Conservation (phyloP, 1,140 invertebrate species). For the Drosophila aff. region DNA sequence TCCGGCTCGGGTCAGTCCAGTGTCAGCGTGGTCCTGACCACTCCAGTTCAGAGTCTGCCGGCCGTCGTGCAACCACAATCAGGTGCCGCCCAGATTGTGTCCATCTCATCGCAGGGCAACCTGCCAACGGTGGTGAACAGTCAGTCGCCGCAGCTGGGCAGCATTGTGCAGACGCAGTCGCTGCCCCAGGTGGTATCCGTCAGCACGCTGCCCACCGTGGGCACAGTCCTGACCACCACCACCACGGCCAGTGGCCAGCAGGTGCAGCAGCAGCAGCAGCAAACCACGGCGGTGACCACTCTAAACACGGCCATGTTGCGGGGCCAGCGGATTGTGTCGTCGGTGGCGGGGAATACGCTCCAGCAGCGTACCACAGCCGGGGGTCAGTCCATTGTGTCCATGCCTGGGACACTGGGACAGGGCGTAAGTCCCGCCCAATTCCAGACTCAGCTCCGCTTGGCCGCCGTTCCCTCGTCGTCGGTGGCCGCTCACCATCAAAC, state of each 20-base stretch:
- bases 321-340: constrained; percentile 85
- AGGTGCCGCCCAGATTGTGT: constrained; percentile 78
- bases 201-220: constrained; percentile 72
- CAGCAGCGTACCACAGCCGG: constrained; percentile 80
- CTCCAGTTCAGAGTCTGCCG: constrained; percentile 72
- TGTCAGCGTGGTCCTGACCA: constrained; percentile 83
- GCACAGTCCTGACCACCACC: constrained; percentile 78
- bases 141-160: constrained; percentile 70
- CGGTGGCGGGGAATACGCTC: constrained; percentile 75
- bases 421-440: constrained; percentile 85
- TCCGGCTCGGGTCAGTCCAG: constrained; percentile 58
- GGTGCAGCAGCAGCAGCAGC: constrained; percentile 55
- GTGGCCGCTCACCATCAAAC: constrained; percentile 77
- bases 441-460: constrained; percentile 85
- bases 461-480: constrained; percentile 80
- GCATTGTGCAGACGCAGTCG: constrained; percentile 81
- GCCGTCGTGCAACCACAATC: constrained; percentile 69
- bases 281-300: constrained; percentile 83
- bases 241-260: constrained; percentile 78
- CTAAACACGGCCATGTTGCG: constrained; percentile 83
- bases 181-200: constrained; percentile 82
- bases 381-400: constrained; percentile 85
- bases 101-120: constrained; percentile 76
- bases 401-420: constrained; percentile 68
- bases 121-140: constrained; percentile 69